Base-by-base conservation (phyloP, 2,797 vertebrate species). In the Loriculus beryllinus region DNA sequence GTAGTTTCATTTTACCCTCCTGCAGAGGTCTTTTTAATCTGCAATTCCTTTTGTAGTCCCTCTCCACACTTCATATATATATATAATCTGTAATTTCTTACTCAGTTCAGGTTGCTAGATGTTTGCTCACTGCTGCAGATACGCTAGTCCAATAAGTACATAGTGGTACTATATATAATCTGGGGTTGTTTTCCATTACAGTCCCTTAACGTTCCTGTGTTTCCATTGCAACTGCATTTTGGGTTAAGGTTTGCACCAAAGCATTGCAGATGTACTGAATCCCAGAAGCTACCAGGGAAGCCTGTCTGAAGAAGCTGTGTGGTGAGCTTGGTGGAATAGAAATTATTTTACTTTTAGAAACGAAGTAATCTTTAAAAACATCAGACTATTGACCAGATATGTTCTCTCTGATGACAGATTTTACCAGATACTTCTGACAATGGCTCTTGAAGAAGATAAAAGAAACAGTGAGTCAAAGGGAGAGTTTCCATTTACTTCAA, bases 221-320 rank as follows among this genome's bases (percentile, higher is more conserved):
- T 88, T 86, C 22, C 10, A 2, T 19, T 67, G n/a, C n/a, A 65
- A 25, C 28, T 67, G 29, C 37, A 48, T 6, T 88, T 59, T n/a
- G 26, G 23, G 12, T 12, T 64, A 29, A 8, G 2, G 8, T 48
- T 88, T 86, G 28, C 10, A 90, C 48, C 51, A 62, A 8, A 62
- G 16, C 3, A 3, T 8, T 86, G 40, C 23, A 67, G 28, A 48
- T 47, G 29, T 71, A 11, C 19, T 72, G 43, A 78, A 72, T 15
- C 37, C 35, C 2, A 0, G 33, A 64, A 86, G 42, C 17, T 59
- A 25, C 29, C 17, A 48, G 42, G 29, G 86, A 92, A 59, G 3
- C 7, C 8, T 0, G 0, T 56, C 37, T 7, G 10, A 80, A 65
- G 48, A 75, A 82, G 33, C 17, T 49, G 19, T n/a, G 6, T 33